Conservation (phyloP, 2,113 vertebrate genomes). For the Channa maculata region DNA sequence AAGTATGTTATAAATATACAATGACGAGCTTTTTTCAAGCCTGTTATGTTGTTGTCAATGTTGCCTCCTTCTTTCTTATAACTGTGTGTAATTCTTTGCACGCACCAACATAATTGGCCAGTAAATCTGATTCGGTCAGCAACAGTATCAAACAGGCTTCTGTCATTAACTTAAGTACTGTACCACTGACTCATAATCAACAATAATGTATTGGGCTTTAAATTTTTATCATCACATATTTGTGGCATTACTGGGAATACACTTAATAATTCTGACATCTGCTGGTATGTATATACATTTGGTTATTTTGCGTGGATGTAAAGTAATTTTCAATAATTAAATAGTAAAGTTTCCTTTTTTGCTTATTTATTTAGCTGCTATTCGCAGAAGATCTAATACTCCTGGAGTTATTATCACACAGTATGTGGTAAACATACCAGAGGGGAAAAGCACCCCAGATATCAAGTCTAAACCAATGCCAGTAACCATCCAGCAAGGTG, state of each 20-base stretch:
- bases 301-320: neutral
- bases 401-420: conserved; percentile 86
- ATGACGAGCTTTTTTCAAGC: no score
- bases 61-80: no score
- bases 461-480: conserved; percentile 84
- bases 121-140: no score
- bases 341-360: neutral
- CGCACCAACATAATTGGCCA: no score
- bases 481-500: conserved; percentile 86
- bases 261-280: conserved; percentile 64
- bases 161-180: no score
- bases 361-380: conserved; percentile 42
- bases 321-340: neutral
- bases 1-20: no score
- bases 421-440: conserved; percentile 81
- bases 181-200: no score
- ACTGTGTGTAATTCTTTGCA: no score
- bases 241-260: conserved; percentile 7
- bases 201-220: no score
- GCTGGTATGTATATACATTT: conserved; percentile 46
- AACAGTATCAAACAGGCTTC: no score
- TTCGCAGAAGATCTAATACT: conserved; percentile 81
- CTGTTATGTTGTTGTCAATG: no score
- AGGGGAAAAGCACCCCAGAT: conserved; percentile 86
- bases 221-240: neutral